Evolutionary conservation across 2,797 vertebrate genomes (phyloP).

Genomic region (Diplodus sargus): DNA sequence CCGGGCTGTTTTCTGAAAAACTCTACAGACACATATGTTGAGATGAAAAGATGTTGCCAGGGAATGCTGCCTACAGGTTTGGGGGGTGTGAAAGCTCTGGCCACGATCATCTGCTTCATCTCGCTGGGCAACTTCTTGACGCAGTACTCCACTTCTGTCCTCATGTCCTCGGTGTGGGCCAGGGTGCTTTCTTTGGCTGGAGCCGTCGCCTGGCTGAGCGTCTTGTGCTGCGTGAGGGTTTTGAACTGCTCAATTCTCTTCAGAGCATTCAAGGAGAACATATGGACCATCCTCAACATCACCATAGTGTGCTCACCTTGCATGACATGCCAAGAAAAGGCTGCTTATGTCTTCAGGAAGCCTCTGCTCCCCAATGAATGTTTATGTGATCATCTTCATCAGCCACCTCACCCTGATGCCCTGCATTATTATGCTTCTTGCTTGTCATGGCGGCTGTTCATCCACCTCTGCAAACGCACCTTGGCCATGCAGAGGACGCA

Average conservation of each 20-base stretch:
- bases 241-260: not conserved
- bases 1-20: no score
- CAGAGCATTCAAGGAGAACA: not conserved
- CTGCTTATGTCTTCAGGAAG: not conserved
- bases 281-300: not conserved
- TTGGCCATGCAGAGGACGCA: not conserved
- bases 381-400: slow-evolving; percentile 5
- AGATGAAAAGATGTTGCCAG: not conserved
- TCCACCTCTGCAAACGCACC: slow-evolving; percentile 13
- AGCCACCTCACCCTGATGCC: slow-evolving; percentile 24
- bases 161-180: not conserved
- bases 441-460: slow-evolving; percentile 3
- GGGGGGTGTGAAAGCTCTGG: not conserved
- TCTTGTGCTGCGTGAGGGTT: slow-evolving; percentile 18
- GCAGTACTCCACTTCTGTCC: slow-evolving; percentile 13
- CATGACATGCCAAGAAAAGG: not conserved
- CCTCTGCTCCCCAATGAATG: not conserved
- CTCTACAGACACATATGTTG: no score
- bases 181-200: not conserved
- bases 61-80: not conserved
- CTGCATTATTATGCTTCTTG: not conserved
- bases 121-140: slow-evolving; percentile 11
- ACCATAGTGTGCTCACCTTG: not conserved
- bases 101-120: slow-evolving; percentile 4
- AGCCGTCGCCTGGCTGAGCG: not conserved